Conservation (phyloP, 2,113 vertebrate species). For the Python bivittatus region DNA sequence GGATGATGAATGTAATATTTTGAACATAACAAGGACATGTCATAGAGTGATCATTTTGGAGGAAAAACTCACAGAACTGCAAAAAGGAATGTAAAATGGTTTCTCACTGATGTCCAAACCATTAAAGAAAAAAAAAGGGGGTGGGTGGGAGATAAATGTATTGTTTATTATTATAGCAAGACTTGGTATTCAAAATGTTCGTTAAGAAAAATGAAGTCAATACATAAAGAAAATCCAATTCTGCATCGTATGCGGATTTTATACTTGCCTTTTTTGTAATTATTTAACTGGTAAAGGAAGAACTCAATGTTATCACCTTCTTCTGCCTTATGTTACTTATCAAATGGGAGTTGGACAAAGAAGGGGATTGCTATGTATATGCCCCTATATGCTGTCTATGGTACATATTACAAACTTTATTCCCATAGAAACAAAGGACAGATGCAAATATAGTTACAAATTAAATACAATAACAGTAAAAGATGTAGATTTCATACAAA, state of each 20-base stretch:
- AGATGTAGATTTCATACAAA: background rate
- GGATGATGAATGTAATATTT: background rate
- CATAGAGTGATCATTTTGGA: background rate
- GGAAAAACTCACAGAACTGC: fast-evolving
- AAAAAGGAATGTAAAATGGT: background rate
- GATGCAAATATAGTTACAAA: background rate
- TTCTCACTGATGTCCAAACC: background rate
- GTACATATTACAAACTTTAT: background rate
- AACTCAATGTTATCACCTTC: background rate
- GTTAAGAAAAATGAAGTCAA: background rate
- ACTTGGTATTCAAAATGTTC: background rate
- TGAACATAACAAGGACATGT: background rate
- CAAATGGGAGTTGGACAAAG: background rate
- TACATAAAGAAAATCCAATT: background rate
- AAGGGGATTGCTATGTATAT: background rate
- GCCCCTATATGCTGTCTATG: background rate
- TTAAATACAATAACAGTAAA: background rate
- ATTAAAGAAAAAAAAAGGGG: background rate
- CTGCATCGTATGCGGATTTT: background rate
- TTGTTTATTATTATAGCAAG: background rate
- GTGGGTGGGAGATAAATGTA: background rate
- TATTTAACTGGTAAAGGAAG: background rate
- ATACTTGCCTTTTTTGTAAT: background rate
- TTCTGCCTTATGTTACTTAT: background rate
- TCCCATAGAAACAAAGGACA: background rate